Percentiles rank a stretch among this genome's conserved stretches.
Conservation (phyloP, 2,888 invertebrate species). For the Dryobotodes eremita region DNA sequence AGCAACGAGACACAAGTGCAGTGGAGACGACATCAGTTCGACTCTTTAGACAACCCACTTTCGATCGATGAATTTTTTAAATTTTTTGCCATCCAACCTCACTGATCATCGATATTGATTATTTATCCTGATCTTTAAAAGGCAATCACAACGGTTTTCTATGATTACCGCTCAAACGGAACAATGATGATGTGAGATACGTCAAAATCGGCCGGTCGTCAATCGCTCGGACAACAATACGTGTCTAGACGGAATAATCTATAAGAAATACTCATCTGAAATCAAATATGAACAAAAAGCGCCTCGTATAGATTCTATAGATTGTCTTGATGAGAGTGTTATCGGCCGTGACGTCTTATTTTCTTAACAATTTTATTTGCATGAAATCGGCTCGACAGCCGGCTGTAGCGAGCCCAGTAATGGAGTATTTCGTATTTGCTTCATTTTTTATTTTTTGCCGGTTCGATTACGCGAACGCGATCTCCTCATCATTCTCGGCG, state of each 20-base stretch:
- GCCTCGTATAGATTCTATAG: slow-evolving; percentile 64
- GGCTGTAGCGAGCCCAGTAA: slow-evolving; percentile 80
- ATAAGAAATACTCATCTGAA: slow-evolving; percentile 65
- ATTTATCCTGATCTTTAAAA: slow-evolving; percentile 46
- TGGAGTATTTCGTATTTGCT: slow-evolving; percentile 91
- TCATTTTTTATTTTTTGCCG: slow-evolving; percentile 90
- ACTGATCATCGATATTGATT: slow-evolving; percentile 44
- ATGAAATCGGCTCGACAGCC: slow-evolving; percentile 78
- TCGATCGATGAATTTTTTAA: neutral
- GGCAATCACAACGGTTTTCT: slow-evolving; percentile 51
- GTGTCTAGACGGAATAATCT: slow-evolving; percentile 58
- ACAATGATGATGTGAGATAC: slow-evolving; percentile 66
- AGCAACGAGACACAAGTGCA: slow-evolving; percentile 69
- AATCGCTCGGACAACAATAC: slow-evolving; percentile 61
- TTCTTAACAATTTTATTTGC: slow-evolving; percentile 67
- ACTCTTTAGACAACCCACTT: slow-evolving; percentile 56
- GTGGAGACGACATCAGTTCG: slow-evolving; percentile 71
- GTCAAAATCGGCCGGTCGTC: slow-evolving; percentile 59
- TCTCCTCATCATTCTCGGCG: slow-evolving; percentile 88
- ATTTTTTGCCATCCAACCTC: slow-evolving; percentile 1
- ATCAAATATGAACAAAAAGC: slow-evolving; percentile 62
- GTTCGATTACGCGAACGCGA: slow-evolving; percentile 91
- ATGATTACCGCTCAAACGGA: slow-evolving; percentile 53
- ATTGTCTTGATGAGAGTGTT: slow-evolving; percentile 65
- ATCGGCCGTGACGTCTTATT: slow-evolving; percentile 64